These are phyloP conservation scores for Timema cristinae DNA, from an alignment of 2,888 invertebrate species.

Conservation along the genomic window DNA sequence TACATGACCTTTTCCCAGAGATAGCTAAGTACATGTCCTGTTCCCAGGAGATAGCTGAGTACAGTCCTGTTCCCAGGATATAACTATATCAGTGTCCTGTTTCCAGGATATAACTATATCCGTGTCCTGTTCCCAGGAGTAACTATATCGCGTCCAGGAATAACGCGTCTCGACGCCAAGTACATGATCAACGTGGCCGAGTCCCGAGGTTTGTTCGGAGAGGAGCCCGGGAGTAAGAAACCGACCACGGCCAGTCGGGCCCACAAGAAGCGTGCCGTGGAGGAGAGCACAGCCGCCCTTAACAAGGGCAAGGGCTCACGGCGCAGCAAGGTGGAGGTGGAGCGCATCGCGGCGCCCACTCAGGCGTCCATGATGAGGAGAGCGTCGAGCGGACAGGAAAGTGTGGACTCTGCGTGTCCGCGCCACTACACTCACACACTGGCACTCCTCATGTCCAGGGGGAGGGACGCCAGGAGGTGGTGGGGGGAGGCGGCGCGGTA, in stretches of 20 bases:
- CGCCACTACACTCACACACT: neutral
- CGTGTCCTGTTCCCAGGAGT: too few species aligned
- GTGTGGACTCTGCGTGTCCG: conserved; percentile 40
- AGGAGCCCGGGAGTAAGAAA: conserved; percentile 35
- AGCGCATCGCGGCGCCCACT: conserved; percentile 63
- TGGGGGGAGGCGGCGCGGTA: conserved; percentile 28
- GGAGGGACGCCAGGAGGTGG: conserved; percentile 28
- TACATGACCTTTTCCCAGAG: too few species aligned
- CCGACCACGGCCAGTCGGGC: conserved; percentile 40
- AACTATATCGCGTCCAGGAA: conserved; percentile 47
- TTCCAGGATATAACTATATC: too few species aligned
- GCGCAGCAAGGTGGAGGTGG: conserved; percentile 46
- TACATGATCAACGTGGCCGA: conserved; percentile 83
- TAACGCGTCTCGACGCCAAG: conserved; percentile 73
- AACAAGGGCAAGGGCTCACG: conserved; percentile 2
- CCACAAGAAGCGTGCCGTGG: conserved; percentile 10
- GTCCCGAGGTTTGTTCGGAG: conserved; percentile 64
- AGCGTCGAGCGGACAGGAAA: conserved; percentile 38
- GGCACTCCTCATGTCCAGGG: neutral
- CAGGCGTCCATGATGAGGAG: conserved; percentile 58
- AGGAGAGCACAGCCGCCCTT: conserved; percentile 20
- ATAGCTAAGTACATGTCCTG: too few species aligned
- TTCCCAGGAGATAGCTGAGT: too few species aligned
- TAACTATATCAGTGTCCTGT: too few species aligned
- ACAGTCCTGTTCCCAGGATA: too few species aligned